Evolutionary conservation across 2,888 invertebrate genomes (phyloP).

Genomic region (Argyra leucocephala): DNA sequence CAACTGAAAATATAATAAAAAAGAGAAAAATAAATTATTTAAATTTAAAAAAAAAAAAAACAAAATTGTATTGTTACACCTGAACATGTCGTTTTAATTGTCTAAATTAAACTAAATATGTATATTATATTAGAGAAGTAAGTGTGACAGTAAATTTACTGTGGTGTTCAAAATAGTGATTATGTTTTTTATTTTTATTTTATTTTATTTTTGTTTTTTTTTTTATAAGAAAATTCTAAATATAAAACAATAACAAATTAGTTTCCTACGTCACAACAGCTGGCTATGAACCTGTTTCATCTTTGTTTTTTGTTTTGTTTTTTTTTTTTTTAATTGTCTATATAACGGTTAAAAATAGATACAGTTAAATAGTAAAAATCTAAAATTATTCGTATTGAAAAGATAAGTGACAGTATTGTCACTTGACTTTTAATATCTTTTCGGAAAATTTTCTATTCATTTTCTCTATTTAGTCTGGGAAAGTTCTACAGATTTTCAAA

Average conservation of each 20-base stretch:
- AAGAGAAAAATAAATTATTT: background rate
- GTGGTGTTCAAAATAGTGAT: background rate
- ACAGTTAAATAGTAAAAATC: no score
- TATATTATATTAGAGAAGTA: no score
- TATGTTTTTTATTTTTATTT: background rate
- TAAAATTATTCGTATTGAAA: no score
- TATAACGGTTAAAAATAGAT: constrained; percentile 1
- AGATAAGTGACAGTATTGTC: no score
- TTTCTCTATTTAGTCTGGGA: no score
- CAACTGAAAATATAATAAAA: background rate
- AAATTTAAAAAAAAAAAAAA: background rate
- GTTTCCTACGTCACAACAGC: background rate
- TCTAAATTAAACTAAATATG: no score
- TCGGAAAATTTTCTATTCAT: no score
- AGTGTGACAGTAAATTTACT: no score
- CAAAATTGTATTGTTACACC: background rate
- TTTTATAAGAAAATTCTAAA: background rate
- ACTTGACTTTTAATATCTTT: no score
- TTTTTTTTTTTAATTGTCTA: background rate
- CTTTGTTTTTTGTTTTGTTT: background rate
- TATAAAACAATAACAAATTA: background rate
- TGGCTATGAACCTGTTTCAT: background rate
- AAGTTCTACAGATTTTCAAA: no score
- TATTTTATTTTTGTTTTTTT: background rate
- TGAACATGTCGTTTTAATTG: no score